Percentiles rank a stretch among this genome's conserved stretches.
phyloP scores from a whole-genome alignment of 2,888 invertebrate species.

The Pegoplata infirma region DNA sequence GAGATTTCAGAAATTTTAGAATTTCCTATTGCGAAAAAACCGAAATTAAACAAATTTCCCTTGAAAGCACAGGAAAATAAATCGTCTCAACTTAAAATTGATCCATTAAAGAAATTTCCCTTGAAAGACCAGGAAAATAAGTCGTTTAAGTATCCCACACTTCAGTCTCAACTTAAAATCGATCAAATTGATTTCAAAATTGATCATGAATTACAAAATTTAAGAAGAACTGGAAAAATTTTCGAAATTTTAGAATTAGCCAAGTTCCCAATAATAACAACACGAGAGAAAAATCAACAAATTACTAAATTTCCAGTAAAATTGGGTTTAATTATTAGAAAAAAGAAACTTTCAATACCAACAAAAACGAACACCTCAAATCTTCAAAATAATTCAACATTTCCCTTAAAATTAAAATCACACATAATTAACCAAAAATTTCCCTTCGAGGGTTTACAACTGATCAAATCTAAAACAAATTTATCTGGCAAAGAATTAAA shows the following conservation, averaged over 20 bases:
- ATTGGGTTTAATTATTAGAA: neutral
- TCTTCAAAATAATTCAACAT: neutral
- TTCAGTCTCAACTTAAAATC: too few relatives aligned
- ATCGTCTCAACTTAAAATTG: too few relatives aligned
- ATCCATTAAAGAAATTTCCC: too few relatives aligned
- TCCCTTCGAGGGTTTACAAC: neutral
- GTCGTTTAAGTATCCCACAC: neutral
- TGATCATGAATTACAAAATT: neutral
- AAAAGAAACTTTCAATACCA: neutral
- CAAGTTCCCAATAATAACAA: neutral
- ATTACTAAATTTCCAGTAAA: neutral
- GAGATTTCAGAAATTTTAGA: too few relatives aligned
- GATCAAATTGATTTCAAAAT: neutral
- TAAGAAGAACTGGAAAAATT: neutral
- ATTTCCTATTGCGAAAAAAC: too few relatives aligned
- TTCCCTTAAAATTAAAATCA: constrained; percentile 11
- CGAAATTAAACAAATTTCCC: too few relatives aligned
- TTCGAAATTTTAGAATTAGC: neutral
- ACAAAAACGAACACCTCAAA: neutral
- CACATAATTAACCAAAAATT: neutral
- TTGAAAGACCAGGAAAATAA: neutral
- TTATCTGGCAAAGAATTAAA: neutral
- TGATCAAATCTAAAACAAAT: neutral
- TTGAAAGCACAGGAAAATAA: too few relatives aligned
- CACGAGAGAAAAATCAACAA: neutral